Evolutionary conservation across 2,888 invertebrate genomes (phyloP).

Genomic region (Drepanosiphum platanoidis): DNA sequence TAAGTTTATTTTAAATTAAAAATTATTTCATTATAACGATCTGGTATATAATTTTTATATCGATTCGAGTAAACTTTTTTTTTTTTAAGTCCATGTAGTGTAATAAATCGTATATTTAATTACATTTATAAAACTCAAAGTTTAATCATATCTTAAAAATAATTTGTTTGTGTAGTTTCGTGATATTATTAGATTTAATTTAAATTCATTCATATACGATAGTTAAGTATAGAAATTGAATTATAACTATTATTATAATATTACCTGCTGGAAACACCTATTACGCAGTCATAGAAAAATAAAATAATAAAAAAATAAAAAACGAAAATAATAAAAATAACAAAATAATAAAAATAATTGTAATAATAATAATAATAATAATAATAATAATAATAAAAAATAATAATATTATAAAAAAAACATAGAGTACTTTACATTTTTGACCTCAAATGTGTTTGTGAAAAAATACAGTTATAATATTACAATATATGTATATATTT

Average conservation of each 20-base stretch:
- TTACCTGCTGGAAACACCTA: not conserved
- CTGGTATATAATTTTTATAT: not conserved
- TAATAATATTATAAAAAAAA: slow-evolving; percentile 16
- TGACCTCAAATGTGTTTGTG: slow-evolving; percentile 59
- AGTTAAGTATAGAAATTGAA: not conserved
- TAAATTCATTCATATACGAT: not conserved
- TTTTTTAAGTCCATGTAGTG: not conserved
- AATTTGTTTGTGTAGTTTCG: not conserved
- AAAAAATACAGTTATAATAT: slow-evolving; percentile 53
- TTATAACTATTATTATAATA: not conserved
- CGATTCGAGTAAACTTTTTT: not conserved
- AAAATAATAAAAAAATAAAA: slow-evolving; percentile 16
- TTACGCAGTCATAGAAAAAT: not conserved
- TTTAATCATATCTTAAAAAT: not conserved
- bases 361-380: slow-evolving; percentile 17
- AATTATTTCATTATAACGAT: not conserved
- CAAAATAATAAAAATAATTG: slow-evolving; percentile 17
- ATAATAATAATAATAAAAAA: not conserved
- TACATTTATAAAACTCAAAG: too few relatives aligned
- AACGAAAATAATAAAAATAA: slow-evolving; percentile 20
- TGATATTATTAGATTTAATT: not conserved
- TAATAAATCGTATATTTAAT: not conserved
- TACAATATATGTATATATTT: slow-evolving; percentile 34
- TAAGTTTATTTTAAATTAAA: not conserved
- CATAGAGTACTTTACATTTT: slow-evolving; percentile 49